These are phyloP conservation scores for Nowickia ferox DNA, from an alignment of 2,888 invertebrate species.

Conservation along the genomic window DNA sequence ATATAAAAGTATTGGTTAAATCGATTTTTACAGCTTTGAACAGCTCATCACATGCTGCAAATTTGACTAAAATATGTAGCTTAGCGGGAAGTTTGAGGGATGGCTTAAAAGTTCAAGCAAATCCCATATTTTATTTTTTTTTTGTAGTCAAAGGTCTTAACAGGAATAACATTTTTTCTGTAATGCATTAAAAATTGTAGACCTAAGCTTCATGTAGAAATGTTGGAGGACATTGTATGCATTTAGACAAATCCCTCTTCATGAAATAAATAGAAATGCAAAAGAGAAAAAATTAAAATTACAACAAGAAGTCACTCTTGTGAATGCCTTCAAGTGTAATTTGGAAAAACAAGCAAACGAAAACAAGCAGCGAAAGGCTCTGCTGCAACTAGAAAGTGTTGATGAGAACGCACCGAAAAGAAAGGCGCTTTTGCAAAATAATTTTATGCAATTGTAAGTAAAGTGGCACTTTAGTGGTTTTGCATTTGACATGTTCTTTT, in stretches of 20 bases:
- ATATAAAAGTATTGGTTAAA: too few species aligned
- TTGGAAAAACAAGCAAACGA: not conserved
- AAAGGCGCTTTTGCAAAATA: conserved; percentile 39
- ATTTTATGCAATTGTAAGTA: conserved; percentile 54
- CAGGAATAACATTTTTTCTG: too few species aligned
- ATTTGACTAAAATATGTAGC: too few species aligned
- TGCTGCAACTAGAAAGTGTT: conserved; percentile 12
- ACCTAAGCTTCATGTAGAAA: too few species aligned
- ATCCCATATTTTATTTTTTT: too few species aligned
- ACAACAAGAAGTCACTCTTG: conserved; percentile 31
- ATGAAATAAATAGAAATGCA: not conserved
- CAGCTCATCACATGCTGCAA: too few species aligned
- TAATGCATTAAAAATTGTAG: too few species aligned
- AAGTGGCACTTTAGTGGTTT: conserved; percentile 65
- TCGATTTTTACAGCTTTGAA: too few species aligned
- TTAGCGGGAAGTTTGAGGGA: too few species aligned
- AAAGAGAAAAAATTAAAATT: not conserved
- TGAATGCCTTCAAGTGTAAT: conserved; percentile 48
- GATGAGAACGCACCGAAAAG: not conserved
- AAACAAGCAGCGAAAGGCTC: conserved; percentile 26
- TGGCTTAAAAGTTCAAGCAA: too few species aligned
- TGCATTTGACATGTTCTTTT: conserved; percentile 66
- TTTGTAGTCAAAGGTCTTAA: too few species aligned
- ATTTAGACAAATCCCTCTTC: not conserved
- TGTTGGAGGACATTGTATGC: not conserved